Conservation (phyloP, 2,888 invertebrate species). For the Eristalis intricaria region DNA sequence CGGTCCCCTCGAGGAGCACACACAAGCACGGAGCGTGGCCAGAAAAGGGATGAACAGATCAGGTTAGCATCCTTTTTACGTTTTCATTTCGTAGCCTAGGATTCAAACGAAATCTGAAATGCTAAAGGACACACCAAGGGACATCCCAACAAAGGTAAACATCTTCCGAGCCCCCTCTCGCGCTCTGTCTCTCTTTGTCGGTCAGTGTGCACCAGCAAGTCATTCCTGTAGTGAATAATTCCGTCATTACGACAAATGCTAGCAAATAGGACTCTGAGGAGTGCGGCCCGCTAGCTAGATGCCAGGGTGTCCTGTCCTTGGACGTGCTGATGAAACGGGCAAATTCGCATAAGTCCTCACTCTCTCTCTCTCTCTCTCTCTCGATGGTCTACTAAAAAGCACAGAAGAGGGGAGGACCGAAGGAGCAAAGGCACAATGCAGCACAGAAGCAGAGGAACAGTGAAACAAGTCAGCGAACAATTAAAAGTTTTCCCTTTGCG, state of each 20-base stretch:
- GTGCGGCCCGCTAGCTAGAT: neutral
- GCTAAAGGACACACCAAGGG: constrained; percentile 21
- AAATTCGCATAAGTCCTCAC: neutral
- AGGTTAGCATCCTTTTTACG: constrained; percentile 6
- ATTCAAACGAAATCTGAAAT: neutral
- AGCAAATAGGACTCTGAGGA: constrained; percentile 48
- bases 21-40: constrained; percentile 33
- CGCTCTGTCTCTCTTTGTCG: neutral
- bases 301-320: neutral
- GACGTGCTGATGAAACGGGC: constrained; percentile 27
- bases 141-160: constrained; percentile 49
- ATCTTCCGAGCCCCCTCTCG: constrained; percentile 2
- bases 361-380: neutral
- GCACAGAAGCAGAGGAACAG: neutral
- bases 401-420: neutral
- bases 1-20: constrained; percentile 14
- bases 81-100: neutral
- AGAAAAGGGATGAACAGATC: constrained; percentile 8
- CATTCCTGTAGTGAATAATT: constrained; percentile 49
- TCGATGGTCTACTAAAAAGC: neutral
- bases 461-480: constrained; percentile 50
- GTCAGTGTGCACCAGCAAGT: neutral
- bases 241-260: constrained; percentile 57
- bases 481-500: constrained; percentile 68
- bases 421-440: neutral